phyloP scores from a whole-genome alignment of 2,888 invertebrate genomes.

The Macaria liturata region DNA sequence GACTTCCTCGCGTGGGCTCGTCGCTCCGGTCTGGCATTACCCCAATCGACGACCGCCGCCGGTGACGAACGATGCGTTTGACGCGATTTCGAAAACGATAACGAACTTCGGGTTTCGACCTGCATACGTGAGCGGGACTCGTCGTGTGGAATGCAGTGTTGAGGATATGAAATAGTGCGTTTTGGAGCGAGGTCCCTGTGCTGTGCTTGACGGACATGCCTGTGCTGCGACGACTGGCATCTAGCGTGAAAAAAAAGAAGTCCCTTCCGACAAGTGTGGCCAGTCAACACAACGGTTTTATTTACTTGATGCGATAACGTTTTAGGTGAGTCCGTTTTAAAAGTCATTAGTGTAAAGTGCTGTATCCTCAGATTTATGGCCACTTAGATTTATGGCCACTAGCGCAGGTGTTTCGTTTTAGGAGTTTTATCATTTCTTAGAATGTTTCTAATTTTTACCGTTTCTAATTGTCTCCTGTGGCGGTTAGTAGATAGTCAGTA shows the following conservation, averaged over 20 bases:
- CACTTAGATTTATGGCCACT: slow-evolving; percentile 40
- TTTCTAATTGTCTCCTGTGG: slow-evolving; percentile 18
- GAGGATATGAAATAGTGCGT: slow-evolving; percentile 62
- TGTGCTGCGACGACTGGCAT: slow-evolving; percentile 69
- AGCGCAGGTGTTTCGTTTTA: slow-evolving; percentile 44
- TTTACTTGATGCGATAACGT: slow-evolving; percentile 77
- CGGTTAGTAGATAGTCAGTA: slow-evolving; percentile 16
- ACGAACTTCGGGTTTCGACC: slow-evolving; percentile 20
- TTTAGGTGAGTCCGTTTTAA: slow-evolving; percentile 75
- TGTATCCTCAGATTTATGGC: slow-evolving; percentile 50
- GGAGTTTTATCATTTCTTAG: slow-evolving; percentile 29
- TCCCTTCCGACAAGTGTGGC: slow-evolving; percentile 57
- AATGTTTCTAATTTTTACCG: slow-evolving; percentile 31
- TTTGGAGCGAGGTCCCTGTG: slow-evolving; percentile 51
- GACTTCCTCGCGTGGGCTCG: slow-evolving; percentile 64
- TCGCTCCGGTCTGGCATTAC: slow-evolving; percentile 26
- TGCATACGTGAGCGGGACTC: slow-evolving; percentile 20
- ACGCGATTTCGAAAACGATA: slow-evolving; percentile 36
- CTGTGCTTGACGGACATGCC: slow-evolving; percentile 74
- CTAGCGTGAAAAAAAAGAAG: slow-evolving; percentile 80
- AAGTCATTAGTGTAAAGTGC: slow-evolving; percentile 57
- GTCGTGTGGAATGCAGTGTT: slow-evolving; percentile 65
- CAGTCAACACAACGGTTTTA: slow-evolving; percentile 63
- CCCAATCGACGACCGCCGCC: slow-evolving; percentile 46
- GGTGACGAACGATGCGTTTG: slow-evolving; percentile 56